Evolutionary conservation across 2,797 vertebrate species (phyloP), one percentile per base, ranked within the genome.

Genomic region (Phrynocephalus vlangalii): DNA sequence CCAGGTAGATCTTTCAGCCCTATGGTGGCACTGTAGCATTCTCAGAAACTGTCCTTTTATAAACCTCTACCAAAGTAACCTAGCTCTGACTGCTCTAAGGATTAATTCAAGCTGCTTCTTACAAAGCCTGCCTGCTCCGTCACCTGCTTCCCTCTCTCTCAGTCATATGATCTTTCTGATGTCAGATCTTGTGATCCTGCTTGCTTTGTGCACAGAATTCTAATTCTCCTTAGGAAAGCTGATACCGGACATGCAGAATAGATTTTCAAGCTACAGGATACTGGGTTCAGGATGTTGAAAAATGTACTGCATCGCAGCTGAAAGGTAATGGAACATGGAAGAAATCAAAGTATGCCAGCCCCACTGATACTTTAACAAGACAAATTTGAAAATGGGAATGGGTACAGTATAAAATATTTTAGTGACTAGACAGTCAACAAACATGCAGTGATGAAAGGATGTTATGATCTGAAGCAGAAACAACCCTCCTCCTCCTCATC

Each of bases 141-240:
- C 79, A 82, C 86, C 79, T 87, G 79, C 79, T 75, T 87, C 33
- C 38, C 3, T 75, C 26, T 63, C 52, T 13, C 75, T 30, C 83
- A 77, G 20, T 87, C 86, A 87, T 79, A 87, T 87, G 86, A 82
- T 38, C 44, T 24, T 30, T 67, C 82, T 75, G 71, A 82, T 82
- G 85, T 86, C 85, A 86, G 13, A 86, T 5, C 18, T 3, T 76
- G 70, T 87, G 79, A 82, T 87, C 67, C 33, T 26, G 60, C 67
- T 82, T 6, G 52, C 68, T 44, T 72, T 71, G 18, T 28, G 66
- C 30, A 82, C 60, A 82, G 56, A 30, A 82, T 66, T 82, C 56
- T n/a, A 87, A 33, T 82, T 86, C 28, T 75, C 60, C 70, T 48
- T 9, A 30, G 26, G 79, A 75, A 63, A 82, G 60, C 20, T 70